Evolutionary conservation across 2,888 invertebrate species (phyloP).

Genomic region (Rotaria macrura): DNA sequence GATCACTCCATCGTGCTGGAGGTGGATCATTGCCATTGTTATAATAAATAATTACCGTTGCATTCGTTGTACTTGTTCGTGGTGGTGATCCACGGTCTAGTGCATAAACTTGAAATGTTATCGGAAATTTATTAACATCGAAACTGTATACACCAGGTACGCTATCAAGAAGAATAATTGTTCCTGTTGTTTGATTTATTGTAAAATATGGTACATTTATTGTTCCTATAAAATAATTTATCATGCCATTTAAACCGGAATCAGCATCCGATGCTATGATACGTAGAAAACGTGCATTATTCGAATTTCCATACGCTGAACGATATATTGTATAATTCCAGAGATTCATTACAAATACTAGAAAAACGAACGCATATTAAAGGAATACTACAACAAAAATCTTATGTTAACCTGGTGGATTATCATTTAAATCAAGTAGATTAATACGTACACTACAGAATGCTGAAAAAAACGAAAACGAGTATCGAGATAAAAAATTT

Average conservation of each 20-base stretch:
- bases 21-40: conserved; percentile 10
- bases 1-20: background rate
- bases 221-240: conserved; percentile 4
- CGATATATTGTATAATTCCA: conserved; percentile 17
- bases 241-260: background rate
- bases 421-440: background rate
- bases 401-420: background rate
- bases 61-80: background rate
- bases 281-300: background rate
- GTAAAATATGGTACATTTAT: background rate
- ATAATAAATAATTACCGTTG: background rate
- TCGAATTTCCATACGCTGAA: background rate
- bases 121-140: background rate
- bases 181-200: conserved; percentile 5
- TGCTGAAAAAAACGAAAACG: background rate
- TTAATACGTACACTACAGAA: conserved; percentile 12
- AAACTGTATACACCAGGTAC: background rate
- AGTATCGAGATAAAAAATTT: background rate
- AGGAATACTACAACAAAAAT: no score
- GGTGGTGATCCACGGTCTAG: conserved; percentile 2
- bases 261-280: conserved; percentile 10
- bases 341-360: background rate
- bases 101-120: conserved; percentile 2
- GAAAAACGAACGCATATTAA: background rate
- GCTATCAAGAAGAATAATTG: background rate